Evolutionary conservation across 2,888 invertebrate species (phyloP), one percentile per base, ranked within the genome.

Genomic region (Acanthacorydalis orientalis): DNA sequence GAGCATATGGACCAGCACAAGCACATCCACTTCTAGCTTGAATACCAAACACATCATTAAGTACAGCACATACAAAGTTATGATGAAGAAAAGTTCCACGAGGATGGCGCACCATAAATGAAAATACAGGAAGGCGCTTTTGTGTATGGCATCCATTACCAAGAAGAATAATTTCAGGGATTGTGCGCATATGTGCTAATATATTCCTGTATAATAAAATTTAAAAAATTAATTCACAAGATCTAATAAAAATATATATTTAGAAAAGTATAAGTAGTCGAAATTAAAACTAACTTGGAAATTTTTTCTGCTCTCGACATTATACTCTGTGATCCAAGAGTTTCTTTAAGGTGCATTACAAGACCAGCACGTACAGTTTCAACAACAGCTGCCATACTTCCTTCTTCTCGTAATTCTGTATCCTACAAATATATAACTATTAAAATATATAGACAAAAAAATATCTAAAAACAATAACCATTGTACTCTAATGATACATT

Each of bases 1-100:
- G 81, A 3, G 86, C 87, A 60, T 91, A 90, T 47, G 84, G 81
- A 46, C 86, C 78, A 43, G 88, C 85, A 64, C 89, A 89, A 12
- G 81, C 80, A 56, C 83, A 75, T 0, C 85, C 86, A 1, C 84
- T 82, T 51, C 85, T 70, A 0, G 83, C 83, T 65, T 91, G 91
- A 47, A 93, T 87, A 0, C 92, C 92, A 62, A 90, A 92, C 31
- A 93, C 78, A 59, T 93, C 91, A 60, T 91, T 92, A 41, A 93
- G 72, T 15, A 92, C 75, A 9, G 87, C 83, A 55, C 83, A 83
- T 9, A 92, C 80, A 68, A 72, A 84, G 80, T 90, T 90, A 64
- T 91, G 87, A 63, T 92, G 92, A 2, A 91, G 75, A 61, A 85
- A 90, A 11, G 83, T 79, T 33, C 87, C 85, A 37, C 82, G 68